Evolutionary conservation across 2,888 invertebrate genomes (phyloP).

Genomic region (Hecatera dysodea): DNA sequence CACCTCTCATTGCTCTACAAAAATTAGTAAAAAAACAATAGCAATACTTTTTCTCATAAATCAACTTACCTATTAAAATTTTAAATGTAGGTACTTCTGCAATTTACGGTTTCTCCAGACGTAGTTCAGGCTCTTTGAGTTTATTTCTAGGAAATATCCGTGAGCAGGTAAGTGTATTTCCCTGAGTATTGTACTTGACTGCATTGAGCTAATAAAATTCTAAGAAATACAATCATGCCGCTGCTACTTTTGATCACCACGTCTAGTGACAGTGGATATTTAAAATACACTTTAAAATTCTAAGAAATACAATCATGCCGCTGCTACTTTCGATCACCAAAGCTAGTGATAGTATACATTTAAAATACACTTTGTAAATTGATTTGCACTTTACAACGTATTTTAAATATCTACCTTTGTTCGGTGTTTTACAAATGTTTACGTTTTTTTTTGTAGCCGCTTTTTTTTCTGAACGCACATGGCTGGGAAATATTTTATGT

Average conservation of each 20-base stretch:
- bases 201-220: background rate
- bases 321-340: background rate
- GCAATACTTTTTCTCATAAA: background rate
- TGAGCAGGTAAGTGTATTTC: background rate
- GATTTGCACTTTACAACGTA: too few relatives aligned
- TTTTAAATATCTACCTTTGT: background rate
- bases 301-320: background rate
- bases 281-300: background rate
- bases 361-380: too few relatives aligned
- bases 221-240: background rate
- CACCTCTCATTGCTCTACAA: too few relatives aligned
- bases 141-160: background rate
- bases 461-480: background rate
- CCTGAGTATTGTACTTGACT: background rate
- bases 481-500: too few relatives aligned
- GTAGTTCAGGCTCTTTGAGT: background rate
- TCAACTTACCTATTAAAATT: background rate
- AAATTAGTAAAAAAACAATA: background rate
- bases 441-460: background rate
- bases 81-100: too few relatives aligned
- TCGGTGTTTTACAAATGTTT: background rate
- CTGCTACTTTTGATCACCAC: background rate
- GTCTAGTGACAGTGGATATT: too few relatives aligned
- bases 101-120: background rate
- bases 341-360: too few relatives aligned